Base-by-base conservation (phyloP, 2,797 vertebrate genomes). In the Chromis chromis region DNA sequence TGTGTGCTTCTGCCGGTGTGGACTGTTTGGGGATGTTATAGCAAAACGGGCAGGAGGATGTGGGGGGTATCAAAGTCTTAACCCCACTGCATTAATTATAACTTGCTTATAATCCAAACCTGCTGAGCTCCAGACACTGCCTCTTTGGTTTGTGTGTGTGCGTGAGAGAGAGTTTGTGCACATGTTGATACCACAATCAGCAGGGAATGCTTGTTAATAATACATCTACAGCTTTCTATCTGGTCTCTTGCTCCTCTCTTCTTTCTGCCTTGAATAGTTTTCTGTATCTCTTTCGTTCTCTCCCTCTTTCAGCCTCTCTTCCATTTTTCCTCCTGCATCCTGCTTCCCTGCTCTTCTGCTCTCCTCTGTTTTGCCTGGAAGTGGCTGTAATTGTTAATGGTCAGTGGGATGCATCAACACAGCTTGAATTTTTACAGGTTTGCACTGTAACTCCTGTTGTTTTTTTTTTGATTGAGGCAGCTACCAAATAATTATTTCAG, bases 21-120 rank as follows among this genome's bases (percentile, higher is more conserved):
- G 50, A 49, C 72, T 90, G 72, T 65, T 56, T 58, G 36, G 75
- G 84, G 57, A 49, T 75, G 78, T 86, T 90, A 83, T 91, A 74
- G 70, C 50, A 74, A 84, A 74, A 64, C 1, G 19, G 42, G 25
- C 56, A 57, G 21, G 59, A 57, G 36, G 52, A 48, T 67, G 50
- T 86, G 94, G 53, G 81, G 85, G 91, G 65, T 88, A 94, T 96
- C 91, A 92, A 93, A 95, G 89, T 92, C 84, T 93, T 94, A 94
- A 90, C 92, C 91, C 80, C 89, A 75, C 86, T 95, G 54, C 82
- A 93, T 95, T 94, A 93, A 86, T 95, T 93, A 95, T 92, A 81
- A 81, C 86, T 76, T 90, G 90, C 92, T 91, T 94, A 91, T 94
- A 95, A 94, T 92, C 90, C 87, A 89, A 85, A 85, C 77, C 84